Conservation (phyloP, 2,888 invertebrate species). For the Drosophila siamana region DNA sequence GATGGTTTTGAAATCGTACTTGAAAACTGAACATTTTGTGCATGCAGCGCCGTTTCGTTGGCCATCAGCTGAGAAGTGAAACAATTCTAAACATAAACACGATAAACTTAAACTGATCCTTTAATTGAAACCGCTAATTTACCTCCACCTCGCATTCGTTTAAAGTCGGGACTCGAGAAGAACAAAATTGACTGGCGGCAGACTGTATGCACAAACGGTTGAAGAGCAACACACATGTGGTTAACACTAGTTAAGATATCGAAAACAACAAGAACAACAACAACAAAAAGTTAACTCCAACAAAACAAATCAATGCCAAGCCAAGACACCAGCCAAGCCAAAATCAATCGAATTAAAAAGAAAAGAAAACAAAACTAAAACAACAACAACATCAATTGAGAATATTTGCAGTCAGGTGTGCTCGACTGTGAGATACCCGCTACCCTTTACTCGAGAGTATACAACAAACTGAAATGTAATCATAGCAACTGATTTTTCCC, state of each 20-base stretch:
- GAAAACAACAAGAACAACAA: neutral
- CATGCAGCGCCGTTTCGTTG: slow-evolving; percentile 2
- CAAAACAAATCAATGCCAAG: slow-evolving; percentile 19
- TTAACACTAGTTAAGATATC: slow-evolving; percentile 15
- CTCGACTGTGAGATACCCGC: neutral
- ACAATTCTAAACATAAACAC: slow-evolving; percentile 10
- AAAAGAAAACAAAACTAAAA: neutral
- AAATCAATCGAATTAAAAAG: slow-evolving; percentile 14
- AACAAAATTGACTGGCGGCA: neutral
- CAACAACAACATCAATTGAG: neutral
- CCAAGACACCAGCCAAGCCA: slow-evolving; percentile 17
- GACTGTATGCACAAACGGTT: slow-evolving; percentile 40
- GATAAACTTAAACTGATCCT: slow-evolving; percentile 1
- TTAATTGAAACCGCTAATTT: slow-evolving; percentile 47
- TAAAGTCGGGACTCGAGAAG: slow-evolving; percentile 2
- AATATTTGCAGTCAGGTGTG: neutral
- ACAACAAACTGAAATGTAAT: neutral
- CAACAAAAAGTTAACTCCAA: neutral
- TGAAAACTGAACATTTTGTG: slow-evolving; percentile 3
- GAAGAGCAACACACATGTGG: neutral
- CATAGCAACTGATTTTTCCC: neutral
- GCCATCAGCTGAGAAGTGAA: neutral
- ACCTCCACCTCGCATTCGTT: slow-evolving; percentile 55
- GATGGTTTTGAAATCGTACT: neutral
- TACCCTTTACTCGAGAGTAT: neutral